These are phyloP conservation scores for Daboia siamensis DNA, from an alignment of 2,113 vertebrate species.

Conservation along the genomic window DNA sequence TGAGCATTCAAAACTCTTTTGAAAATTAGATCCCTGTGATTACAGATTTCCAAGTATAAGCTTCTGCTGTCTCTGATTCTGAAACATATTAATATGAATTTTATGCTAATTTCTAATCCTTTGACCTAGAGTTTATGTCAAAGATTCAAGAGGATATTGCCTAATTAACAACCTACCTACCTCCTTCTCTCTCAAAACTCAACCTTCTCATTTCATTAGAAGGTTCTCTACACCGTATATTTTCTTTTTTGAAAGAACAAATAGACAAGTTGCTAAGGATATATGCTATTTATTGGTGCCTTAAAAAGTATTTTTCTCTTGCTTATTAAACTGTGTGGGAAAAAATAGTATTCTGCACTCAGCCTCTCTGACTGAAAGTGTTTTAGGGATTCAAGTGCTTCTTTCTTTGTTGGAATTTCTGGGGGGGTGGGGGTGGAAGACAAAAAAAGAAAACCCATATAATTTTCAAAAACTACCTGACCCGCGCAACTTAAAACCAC, in stretches of 20 bases:
- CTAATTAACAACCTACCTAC: slow-evolving; percentile 66
- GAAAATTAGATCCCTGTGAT: slow-evolving; percentile 83
- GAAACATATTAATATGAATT: slow-evolving; percentile 78
- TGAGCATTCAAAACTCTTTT: slow-evolving; percentile 77
- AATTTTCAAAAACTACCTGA: slow-evolving; percentile 54
- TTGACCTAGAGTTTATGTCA: slow-evolving; percentile 74
- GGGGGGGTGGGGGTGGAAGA: neutral
- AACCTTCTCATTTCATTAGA: slow-evolving; percentile 66
- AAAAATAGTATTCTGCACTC: slow-evolving; percentile 57
- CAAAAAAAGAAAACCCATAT: slow-evolving; percentile 40
- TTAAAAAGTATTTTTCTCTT: slow-evolving; percentile 41
- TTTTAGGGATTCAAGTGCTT: slow-evolving; percentile 59
- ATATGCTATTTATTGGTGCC: slow-evolving; percentile 43
- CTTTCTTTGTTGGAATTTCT: slow-evolving; percentile 55
- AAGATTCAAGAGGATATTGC: slow-evolving; percentile 73
- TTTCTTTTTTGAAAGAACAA: slow-evolving; percentile 49
- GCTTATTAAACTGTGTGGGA: slow-evolving; percentile 39
- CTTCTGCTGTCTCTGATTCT: slow-evolving; percentile 69
- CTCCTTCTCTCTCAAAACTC: slow-evolving; percentile 56
- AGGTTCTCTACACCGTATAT: slow-evolving; percentile 18
- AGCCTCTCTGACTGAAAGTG: slow-evolving; percentile 45
- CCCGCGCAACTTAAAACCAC: slow-evolving; percentile 44
- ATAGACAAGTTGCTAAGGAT: slow-evolving; percentile 59
- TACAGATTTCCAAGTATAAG: slow-evolving; percentile 73
- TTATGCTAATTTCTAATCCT: slow-evolving; percentile 75